Conservation (phyloP, 2,888 invertebrate species). For the Desoria tigrina region DNA sequence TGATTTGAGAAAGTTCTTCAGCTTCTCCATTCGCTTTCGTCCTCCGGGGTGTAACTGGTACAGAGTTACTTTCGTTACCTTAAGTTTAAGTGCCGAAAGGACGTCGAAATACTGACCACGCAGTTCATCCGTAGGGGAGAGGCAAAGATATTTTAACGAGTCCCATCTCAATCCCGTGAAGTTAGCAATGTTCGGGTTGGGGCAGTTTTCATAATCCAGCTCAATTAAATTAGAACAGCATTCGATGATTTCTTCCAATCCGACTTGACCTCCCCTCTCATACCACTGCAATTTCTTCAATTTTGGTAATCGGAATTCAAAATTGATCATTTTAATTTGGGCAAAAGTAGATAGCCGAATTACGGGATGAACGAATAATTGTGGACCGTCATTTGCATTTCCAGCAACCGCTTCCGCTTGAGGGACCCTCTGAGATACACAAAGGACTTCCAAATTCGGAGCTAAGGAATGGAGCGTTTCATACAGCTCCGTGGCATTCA, state of each 20-base stretch:
- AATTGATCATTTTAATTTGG: constrained; percentile 17
- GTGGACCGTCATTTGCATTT: background rate
- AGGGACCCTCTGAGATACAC: constrained; percentile 8
- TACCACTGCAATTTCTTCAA: constrained; percentile 19
- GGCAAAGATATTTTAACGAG: constrained; percentile 6
- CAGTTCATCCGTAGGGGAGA: constrained; percentile 13
- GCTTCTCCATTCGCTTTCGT: constrained; percentile 16
- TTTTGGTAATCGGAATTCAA: constrained; percentile 10
- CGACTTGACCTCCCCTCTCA: constrained; percentile 1
- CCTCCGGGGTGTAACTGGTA: constrained; percentile 16
- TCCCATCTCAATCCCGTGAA: constrained; percentile 13
- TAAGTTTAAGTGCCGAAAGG: constrained; percentile 8
- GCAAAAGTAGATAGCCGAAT: constrained; percentile 8
- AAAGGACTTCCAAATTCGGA: constrained; percentile 14
- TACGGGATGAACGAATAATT: background rate
- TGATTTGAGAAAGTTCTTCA: constrained; percentile 7
- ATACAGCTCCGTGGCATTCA: constrained; percentile 9
- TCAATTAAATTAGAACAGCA: constrained; percentile 17
- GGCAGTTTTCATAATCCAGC: constrained; percentile 16
- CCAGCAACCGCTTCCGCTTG: constrained; percentile 13
- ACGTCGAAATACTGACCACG: constrained; percentile 14
- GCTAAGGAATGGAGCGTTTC: constrained; percentile 15
- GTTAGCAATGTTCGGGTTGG: background rate
- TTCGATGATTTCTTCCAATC: constrained; percentile 17
- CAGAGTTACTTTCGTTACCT: constrained; percentile 9